Conservation (phyloP, 2,113 vertebrate species). For the Sinocyclocheilus grahami region DNA sequence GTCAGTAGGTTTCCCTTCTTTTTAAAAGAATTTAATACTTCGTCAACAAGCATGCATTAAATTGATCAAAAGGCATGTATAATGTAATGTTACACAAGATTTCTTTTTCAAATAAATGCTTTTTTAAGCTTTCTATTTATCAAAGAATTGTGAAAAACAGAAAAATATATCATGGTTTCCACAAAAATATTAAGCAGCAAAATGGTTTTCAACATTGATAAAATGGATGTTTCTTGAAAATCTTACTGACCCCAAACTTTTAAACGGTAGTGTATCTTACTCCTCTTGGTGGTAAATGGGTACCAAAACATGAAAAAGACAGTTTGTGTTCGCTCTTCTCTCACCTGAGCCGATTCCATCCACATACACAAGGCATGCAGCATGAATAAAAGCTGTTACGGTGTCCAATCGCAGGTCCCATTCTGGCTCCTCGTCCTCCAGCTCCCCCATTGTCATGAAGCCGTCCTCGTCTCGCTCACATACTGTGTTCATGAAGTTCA, state of each 20-base stretch:
- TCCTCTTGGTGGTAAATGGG: background rate
- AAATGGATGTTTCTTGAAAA: background rate
- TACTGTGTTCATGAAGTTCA: constrained; percentile 89
- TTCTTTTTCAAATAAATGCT: background rate
- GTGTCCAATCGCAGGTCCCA: constrained; percentile 74
- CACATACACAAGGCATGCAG: constrained; percentile 91
- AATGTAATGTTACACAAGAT: background rate
- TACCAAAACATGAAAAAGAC: background rate
- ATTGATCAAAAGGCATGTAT: background rate
- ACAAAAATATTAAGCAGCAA: background rate
- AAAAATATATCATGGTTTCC: background rate
- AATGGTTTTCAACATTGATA: background rate
- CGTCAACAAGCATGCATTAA: background rate
- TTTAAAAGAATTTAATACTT: background rate
- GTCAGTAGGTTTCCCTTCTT: background rate
- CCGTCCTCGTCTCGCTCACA: constrained; percentile 68
- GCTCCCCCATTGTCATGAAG: constrained; percentile 69
- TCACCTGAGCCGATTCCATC: constrained; percentile 95
- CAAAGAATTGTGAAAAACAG: background rate
- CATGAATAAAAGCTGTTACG: constrained; percentile 87
- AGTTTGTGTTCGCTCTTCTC: background rate
- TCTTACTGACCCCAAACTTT: background rate
- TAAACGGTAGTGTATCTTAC: background rate
- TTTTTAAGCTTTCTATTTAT: background rate
- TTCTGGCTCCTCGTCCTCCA: constrained; percentile 67